A percentile compares a stretch with the other conserved stretches of the same genome.
These are phyloP conservation scores for Amblyopsis rosae DNA, from an alignment of 2,113 vertebrate genomes.

Conservation along the genomic window DNA sequence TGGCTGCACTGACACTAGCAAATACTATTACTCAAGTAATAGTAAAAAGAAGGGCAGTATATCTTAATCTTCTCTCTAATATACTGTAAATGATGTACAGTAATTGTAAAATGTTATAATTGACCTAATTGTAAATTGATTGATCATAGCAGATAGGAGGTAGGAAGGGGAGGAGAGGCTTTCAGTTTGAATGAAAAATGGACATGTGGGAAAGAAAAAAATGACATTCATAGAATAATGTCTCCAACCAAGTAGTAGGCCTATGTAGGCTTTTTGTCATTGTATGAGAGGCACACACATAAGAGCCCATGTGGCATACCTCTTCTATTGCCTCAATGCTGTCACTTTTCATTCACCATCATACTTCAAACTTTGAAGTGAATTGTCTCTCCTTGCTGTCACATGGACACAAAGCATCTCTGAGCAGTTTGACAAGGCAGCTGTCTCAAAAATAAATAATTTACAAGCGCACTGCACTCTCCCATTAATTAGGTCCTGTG, in stretches of 20 bases:
- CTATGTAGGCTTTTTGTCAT: not conserved
- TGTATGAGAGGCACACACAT: conserved; percentile 6
- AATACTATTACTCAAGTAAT: too few relatives aligned
- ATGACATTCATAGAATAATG: not conserved
- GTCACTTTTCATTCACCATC: conserved; percentile 48
- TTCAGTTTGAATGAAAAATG: not conserved
- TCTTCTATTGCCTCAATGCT: conserved; percentile 12
- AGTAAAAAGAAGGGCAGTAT: too few relatives aligned
- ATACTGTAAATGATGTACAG: too few relatives aligned
- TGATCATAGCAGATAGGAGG: too few relatives aligned
- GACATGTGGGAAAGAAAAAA: not conserved
- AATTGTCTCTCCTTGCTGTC: conserved; percentile 24
- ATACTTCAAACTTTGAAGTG: conserved; percentile 37
- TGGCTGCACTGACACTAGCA: too few relatives aligned
- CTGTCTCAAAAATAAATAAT: not conserved
- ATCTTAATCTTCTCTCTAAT: too few relatives aligned
- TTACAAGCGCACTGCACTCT: not conserved
- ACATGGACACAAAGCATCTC: conserved; percentile 5
- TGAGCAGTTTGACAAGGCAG: not conserved
- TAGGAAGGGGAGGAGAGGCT: not conserved
- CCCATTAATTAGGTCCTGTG: not conserved
- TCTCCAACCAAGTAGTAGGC: not conserved
- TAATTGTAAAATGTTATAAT: not conserved
- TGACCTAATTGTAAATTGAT: not conserved
- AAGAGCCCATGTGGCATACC: conserved; percentile 7